Evolutionary conservation across 2,888 invertebrate species (phyloP), one percentile per base, ranked within the genome.

Genomic region (Ichneumoninae sp.): DNA sequence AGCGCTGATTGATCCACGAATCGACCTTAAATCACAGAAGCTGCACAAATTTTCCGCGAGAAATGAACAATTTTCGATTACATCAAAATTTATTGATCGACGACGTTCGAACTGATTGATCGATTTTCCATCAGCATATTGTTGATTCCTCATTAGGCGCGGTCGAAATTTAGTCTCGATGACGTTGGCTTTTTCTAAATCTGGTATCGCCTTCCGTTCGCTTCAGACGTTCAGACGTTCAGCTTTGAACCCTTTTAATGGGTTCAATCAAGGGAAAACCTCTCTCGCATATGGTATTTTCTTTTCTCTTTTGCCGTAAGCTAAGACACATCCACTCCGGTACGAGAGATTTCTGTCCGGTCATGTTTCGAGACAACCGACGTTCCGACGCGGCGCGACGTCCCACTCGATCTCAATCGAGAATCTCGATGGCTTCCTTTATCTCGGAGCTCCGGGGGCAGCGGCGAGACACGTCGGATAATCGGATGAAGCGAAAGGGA

Each of bases 401-500:
- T 52, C 68, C 75, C 75, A 79, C 82, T 85, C 85, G 76, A 85
- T 85, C 85, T 82, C 82, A 85, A 85, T 79, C 79, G 79, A 66
- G 78, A 84, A 81, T 84, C 75, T 81, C 60, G 71, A 75, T 75
- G 82, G 85, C 79, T 85, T 82, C 85, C 74, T 33, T 30, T 63
- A 68, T 73, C 77, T 68, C 63, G 50, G 13, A 60, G 68, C 52
- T 57, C 50, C 52, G 47, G 10, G 63, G 50, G 52, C 33, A 65
- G 3, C 30, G 30, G 50, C 19, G 19, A 30, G 33, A 70, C 78
- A 70, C 74, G 65, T n/a, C 68, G 78, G 74, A 69, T 82, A 85
- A 85, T 82, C 85, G 82, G 82, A 85, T 85, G 75, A 85, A 85
- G 76, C 75, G 81, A 84, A 81, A 68, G 83, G 81, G 79, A 82